Conservation (phyloP, 2,113 vertebrate species). For the Microcebus lehilahytsara region DNA sequence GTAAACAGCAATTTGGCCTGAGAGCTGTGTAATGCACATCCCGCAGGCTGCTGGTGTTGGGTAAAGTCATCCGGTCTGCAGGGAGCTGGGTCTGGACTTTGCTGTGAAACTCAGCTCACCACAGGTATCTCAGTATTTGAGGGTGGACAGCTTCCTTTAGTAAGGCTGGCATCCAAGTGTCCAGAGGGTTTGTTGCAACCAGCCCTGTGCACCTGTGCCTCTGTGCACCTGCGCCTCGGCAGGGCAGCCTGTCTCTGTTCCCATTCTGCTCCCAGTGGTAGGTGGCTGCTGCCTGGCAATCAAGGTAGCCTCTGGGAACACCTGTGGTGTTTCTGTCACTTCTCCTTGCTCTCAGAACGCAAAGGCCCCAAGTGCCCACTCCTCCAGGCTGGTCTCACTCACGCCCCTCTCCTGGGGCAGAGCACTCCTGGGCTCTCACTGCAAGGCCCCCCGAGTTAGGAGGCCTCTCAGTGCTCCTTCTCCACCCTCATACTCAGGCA, state of each 20-base stretch:
- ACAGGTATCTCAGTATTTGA: no score
- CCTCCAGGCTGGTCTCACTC: not conserved
- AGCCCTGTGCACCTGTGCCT: not conserved
- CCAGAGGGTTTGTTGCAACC: not conserved
- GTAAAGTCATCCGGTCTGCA: not conserved
- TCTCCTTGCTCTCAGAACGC: not conserved
- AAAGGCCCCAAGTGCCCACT: not conserved
- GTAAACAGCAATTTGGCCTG: not conserved
- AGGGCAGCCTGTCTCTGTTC: not conserved
- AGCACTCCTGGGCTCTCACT: not conserved
- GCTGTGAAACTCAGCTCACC: not conserved
- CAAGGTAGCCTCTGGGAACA: not conserved
- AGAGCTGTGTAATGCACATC: not conserved
- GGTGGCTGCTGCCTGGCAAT: not conserved
- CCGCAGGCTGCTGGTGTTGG: not conserved
- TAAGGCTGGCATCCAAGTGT: not conserved
- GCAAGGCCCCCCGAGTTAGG: not conserved
- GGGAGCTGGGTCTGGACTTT: not conserved
- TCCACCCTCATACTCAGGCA: not conserved
- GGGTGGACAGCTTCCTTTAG: not conserved
- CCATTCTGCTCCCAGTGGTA: not conserved
- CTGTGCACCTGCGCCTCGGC: no score
- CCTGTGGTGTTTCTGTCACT: not conserved
- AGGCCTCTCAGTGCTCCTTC: not conserved
- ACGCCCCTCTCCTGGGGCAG: not conserved